phyloP scores from a whole-genome alignment of 2,113 vertebrate genomes.

The Camelus dromedarius region DNA sequence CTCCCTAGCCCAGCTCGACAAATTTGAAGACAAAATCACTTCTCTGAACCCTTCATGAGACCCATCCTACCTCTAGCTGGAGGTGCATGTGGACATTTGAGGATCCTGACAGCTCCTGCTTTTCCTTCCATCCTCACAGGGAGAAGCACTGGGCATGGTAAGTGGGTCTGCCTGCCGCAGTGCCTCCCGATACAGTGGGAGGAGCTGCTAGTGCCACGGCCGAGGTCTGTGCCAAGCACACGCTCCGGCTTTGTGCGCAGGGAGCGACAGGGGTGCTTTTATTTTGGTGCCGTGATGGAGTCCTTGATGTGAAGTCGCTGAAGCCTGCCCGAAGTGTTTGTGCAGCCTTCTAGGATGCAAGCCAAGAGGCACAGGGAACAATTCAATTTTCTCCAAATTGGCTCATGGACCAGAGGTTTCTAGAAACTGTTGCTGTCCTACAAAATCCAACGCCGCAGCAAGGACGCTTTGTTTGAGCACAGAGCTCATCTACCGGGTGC shows the following conservation, averaged over 20 bases:
- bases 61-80: not conserved
- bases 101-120: not conserved
- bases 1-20: not conserved
- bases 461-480: conserved; percentile 32
- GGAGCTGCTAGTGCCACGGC: not conserved
- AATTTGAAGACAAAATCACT: not conserved
- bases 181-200: not conserved
- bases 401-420: conserved; percentile 42
- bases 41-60: not conserved
- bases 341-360: conserved; percentile 52
- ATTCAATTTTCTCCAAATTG: conserved; percentile 68
- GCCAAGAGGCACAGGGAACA: conserved; percentile 51
- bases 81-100: not conserved
- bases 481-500: not conserved
- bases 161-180: not conserved
- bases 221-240: not conserved
- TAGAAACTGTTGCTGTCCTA: conserved; percentile 60
- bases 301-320: conserved; percentile 46
- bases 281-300: conserved; percentile 32
- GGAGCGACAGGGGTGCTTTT: conserved; percentile 46
- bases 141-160: not conserved
- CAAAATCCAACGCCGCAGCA: not conserved
- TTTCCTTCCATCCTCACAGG: not conserved
- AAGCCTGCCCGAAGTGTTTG: conserved; percentile 62
- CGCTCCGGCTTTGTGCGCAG: not conserved